phyloP scores from a whole-genome alignment of 2,113 vertebrate genomes.

The Panthera tigris region DNA sequence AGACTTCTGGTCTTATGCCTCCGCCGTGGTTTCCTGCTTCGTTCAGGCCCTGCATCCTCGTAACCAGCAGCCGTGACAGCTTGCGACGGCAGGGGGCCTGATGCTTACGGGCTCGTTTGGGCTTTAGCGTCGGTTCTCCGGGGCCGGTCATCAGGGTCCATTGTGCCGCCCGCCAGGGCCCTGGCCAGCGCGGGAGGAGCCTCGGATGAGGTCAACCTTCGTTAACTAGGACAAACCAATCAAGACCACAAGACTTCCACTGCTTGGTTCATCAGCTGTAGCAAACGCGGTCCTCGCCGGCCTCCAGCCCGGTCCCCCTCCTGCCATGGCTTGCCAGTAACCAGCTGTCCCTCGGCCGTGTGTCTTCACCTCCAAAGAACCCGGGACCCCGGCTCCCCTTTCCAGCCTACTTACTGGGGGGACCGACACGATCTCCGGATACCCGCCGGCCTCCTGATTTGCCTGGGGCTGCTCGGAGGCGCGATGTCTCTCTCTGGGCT shows the following conservation, averaged over 20 bases:
- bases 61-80: constrained; percentile 39
- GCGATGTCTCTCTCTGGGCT: background rate
- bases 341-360: constrained; percentile 17
- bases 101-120: constrained; percentile 42
- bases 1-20: constrained; percentile 31
- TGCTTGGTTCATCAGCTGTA: background rate
- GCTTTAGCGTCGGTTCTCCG: constrained; percentile 6
- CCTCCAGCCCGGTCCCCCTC: background rate
- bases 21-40: background rate
- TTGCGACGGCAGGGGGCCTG: background rate
- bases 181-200: constrained; percentile 23
- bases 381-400: background rate
- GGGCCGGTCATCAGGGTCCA: constrained; percentile 34
- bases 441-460: background rate
- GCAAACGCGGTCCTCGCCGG: background rate
- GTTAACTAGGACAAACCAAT: constrained; percentile 54
- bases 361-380: constrained; percentile 28
- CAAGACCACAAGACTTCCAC: background rate
- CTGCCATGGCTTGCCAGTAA: background rate
- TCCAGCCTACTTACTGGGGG: background rate
- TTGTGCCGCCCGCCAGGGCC: constrained; percentile 45
- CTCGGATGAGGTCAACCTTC: background rate
- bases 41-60: background rate
- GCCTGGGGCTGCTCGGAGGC: background rate
- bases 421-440: background rate